Base-by-base conservation (phyloP, 2,888 invertebrate species). In the Callyntrura sp. region DNA sequence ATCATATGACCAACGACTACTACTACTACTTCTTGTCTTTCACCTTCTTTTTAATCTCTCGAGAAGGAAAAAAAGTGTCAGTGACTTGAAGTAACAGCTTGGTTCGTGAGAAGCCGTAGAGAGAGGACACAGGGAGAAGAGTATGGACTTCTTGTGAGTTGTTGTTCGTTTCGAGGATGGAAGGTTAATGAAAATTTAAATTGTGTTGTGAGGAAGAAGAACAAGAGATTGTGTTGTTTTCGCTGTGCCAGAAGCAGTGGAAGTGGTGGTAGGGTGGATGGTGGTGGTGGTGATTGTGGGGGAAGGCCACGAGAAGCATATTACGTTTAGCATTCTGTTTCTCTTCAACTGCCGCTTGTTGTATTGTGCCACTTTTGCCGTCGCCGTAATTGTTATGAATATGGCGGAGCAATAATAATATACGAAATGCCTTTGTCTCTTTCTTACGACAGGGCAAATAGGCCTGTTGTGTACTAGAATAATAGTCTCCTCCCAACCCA, bases 31-130 rank as follows among this genome's bases (percentile, higher is more conserved):
- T 5, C 28, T 35, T 81, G 68, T 88, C 82, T 88, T 83, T 88
- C 83, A 88, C 88, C 88, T 76, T 88, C 68, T 17, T 35, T 68
- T 73, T 73, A 73, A 88, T 82, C 73, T 76, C 60, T 88, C 70
- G 12, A 35, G 35, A 43, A 82, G 82, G 88, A 20, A 88, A 45
- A 88, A 79, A 82, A 88, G 88, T 84, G 84, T 84, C 83, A 88
- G 88, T 88, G 88, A 78, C 76, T 76, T 68, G 79, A 79, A 20
- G 35, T 35, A 35, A 17, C 43, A 43, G 70, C 43, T 35, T 20
- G 6, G 9, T 73, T 45, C 11, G 28, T 4, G 48, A 73, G 48
- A 12, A 20, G 60, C 17, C 1, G 60, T 20, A 8, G 60, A 60
- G 17, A 20, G 60, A 51, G 20, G 17, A 60, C 8, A 60, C 57